Evolutionary conservation across 2,797 vertebrate genomes (phyloP).

Genomic region (Iguana delicatissima): DNA sequence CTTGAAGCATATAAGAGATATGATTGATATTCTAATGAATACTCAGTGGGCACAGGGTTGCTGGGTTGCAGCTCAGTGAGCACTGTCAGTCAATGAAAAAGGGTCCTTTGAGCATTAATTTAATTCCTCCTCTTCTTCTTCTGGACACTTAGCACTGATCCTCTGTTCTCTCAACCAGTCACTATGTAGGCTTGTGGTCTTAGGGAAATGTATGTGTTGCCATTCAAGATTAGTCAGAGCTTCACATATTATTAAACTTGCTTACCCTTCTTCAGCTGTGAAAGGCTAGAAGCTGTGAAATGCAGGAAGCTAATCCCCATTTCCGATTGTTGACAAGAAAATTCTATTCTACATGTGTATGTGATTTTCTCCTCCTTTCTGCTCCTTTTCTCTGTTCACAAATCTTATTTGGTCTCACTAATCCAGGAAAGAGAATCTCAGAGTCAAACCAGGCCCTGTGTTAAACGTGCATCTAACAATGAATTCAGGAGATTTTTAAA

Average conservation of each 20-base stretch:
- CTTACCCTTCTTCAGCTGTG: constrained; percentile 39
- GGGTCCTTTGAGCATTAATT: constrained; percentile 35
- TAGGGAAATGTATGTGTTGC: constrained; percentile 20
- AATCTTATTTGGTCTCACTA: background rate
- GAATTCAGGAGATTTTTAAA: background rate
- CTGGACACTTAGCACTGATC: constrained; percentile 20
- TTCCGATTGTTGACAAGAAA: constrained; percentile 28
- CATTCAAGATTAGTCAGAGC: constrained; percentile 35
- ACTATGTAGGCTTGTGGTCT: constrained; percentile 14
- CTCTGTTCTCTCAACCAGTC: constrained; percentile 29
- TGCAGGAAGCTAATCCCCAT: constrained; percentile 36
- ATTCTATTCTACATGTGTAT: background rate
- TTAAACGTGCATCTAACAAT: background rate
- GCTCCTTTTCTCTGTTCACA: background rate
- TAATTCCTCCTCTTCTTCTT: constrained; percentile 30
- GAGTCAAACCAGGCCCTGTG: background rate
- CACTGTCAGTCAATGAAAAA: constrained; percentile 24
- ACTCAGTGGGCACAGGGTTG: constrained; percentile 19
- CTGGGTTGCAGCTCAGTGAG: background rate
- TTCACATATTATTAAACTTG: constrained; percentile 53
- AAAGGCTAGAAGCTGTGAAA: constrained; percentile 56
- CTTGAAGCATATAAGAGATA: constrained; percentile 19
- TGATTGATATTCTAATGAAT: constrained; percentile 22
- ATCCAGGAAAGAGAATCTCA: background rate
- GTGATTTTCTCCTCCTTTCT: background rate